Evolutionary conservation across 2,888 invertebrate genomes (phyloP).

Genomic region (Andrena camellia): DNA sequence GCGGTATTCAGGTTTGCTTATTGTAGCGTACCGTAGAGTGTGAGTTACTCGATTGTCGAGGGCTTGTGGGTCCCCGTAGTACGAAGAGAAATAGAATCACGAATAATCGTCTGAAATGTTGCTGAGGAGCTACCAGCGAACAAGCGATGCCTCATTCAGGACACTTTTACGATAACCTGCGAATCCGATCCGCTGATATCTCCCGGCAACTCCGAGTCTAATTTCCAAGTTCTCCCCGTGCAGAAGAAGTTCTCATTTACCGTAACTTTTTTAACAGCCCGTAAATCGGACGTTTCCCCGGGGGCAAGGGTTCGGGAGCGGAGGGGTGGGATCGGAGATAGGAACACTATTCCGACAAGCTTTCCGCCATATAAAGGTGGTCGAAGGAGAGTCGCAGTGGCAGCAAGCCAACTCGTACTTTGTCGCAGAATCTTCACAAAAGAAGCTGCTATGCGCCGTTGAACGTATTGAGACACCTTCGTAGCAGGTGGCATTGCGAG

Average conservation of each 20-base stretch:
- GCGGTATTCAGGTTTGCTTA: too few relatives aligned
- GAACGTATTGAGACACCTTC: slow-evolving; percentile 48
- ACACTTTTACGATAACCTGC: slow-evolving; percentile 20
- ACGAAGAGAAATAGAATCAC: not conserved
- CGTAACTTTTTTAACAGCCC: slow-evolving; percentile 65
- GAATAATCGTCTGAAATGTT: not conserved
- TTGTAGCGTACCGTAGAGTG: too few relatives aligned
- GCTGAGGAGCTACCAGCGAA: not conserved
- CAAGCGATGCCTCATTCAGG: slow-evolving; percentile 5
- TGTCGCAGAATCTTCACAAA: slow-evolving; percentile 54
- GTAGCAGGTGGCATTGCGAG: slow-evolving; percentile 25
- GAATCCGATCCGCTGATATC: slow-evolving; percentile 30
- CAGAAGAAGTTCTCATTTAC: slow-evolving; percentile 54
- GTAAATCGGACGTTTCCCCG: slow-evolving; percentile 57
- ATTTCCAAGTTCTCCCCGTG: slow-evolving; percentile 44
- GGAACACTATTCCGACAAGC: slow-evolving; percentile 69
- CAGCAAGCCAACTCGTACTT: slow-evolving; percentile 64
- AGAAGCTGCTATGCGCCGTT: slow-evolving; percentile 38
- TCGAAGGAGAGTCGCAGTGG: slow-evolving; percentile 61
- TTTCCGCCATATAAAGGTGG: slow-evolving; percentile 64
- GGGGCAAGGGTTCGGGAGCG: not conserved
- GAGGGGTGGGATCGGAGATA: not conserved
- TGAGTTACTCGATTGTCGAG: too few relatives aligned
- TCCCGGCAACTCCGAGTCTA: slow-evolving; percentile 25
- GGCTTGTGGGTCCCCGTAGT: too few relatives aligned